Evolutionary conservation across 2,888 invertebrate species (phyloP).

Genomic region (Alcis repandata): DNA sequence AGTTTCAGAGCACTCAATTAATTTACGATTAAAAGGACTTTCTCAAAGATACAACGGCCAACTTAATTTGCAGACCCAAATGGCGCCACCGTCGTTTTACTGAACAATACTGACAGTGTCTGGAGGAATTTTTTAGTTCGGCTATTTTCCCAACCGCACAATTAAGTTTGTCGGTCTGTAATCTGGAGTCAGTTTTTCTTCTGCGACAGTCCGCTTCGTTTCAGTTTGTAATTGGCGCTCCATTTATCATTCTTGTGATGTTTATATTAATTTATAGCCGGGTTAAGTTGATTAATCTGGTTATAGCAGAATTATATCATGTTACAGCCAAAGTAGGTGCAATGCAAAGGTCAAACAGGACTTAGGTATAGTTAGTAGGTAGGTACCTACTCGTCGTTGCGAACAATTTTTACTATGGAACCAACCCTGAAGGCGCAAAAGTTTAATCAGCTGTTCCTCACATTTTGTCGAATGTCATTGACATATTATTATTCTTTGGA

Average conservation of each 20-base stretch:
- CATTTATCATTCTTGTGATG: conserved; percentile 24
- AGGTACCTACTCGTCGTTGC: no score
- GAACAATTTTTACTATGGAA: no score
- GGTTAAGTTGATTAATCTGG: conserved; percentile 4
- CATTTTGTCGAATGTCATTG: no score
- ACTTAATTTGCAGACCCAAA: background rate
- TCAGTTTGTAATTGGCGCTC: conserved; percentile 20
- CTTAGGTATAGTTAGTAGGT: no score
- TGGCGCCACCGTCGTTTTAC: background rate
- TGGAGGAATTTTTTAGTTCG: background rate
- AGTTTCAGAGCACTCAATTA: conserved; percentile 18
- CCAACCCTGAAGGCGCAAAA: no score
- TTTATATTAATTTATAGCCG: conserved; percentile 21
- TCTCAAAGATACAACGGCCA: background rate
- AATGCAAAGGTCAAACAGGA: no score
- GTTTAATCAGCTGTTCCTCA: no score
- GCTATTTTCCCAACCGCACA: background rate
- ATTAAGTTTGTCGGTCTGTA: background rate
- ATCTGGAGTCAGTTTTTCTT: conserved; percentile 23
- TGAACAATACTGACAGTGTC: background rate
- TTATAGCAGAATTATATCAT: background rate
- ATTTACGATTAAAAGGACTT: conserved; percentile 18
- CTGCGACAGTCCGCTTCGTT: background rate
- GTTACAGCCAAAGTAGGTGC: background rate
- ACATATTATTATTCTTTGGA: no score